Percentiles rank a stretch among this genome's conserved stretches.
phyloP scores from a whole-genome alignment of 2,888 invertebrate species.

The Pheosia tremula region DNA sequence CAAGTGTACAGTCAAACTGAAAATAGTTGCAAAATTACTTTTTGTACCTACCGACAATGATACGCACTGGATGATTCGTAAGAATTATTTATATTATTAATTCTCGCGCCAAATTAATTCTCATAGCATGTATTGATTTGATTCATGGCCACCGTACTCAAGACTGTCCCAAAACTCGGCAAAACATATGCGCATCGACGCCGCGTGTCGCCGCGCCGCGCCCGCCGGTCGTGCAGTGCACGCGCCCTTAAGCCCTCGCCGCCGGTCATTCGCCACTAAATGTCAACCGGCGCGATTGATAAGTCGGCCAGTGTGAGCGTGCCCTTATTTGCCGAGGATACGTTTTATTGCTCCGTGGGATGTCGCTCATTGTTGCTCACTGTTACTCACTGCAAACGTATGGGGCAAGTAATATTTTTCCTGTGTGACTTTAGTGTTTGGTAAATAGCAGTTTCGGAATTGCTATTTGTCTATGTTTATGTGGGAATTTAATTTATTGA shows the following conservation, averaged over 20 bases:
- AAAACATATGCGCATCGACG: constrained; percentile 11
- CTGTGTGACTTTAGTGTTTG: constrained; percentile 45
- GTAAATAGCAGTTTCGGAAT: constrained; percentile 28
- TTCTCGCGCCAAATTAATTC: too few relatives aligned
- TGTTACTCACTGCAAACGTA: constrained; percentile 45
- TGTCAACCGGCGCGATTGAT: constrained; percentile 73
- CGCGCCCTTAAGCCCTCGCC: constrained; percentile 64
- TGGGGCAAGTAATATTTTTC: constrained; percentile 70
- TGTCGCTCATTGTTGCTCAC: constrained; percentile 60
- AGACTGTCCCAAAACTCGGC: neutral
- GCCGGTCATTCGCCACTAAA: constrained; percentile 66
- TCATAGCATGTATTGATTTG: neutral
- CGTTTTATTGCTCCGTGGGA: constrained; percentile 56
- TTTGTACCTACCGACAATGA: too few relatives aligned
- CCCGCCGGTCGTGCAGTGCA: constrained; percentile 45
- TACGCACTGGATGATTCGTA: too few relatives aligned
- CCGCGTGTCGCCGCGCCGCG: constrained; percentile 51
- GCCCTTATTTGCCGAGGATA: constrained; percentile 66
- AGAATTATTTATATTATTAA: too few relatives aligned
- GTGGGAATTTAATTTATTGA: too few relatives aligned
- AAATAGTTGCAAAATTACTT: too few relatives aligned
- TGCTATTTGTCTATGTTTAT: constrained; percentile 15
- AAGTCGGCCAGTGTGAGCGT: constrained; percentile 55
- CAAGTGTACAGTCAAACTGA: too few relatives aligned
- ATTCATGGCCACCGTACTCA: constrained; percentile 4